Evolutionary conservation across 2,888 invertebrate genomes (phyloP), one percentile per base, ranked within the genome.

Genomic region (Tortricodes alternella): DNA sequence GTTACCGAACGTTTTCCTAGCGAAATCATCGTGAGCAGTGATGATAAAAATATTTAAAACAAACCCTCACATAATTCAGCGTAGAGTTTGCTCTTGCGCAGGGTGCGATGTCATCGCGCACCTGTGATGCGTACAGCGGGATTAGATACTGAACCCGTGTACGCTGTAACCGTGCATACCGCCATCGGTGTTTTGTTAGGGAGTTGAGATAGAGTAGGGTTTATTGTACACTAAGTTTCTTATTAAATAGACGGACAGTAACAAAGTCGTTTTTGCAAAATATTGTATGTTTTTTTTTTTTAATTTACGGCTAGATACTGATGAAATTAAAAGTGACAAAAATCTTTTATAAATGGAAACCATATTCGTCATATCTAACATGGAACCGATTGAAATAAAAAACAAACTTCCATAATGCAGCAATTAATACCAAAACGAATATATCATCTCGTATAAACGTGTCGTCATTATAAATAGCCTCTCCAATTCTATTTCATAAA

Each of bases 391-490:
- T 29, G 29, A 29, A 29, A 29, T 21, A 21, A 29, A 5, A 5
- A 5, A 0, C 0, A 8, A 3, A 0, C 7, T 6, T 8, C 8
- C 3, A 15, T 34, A 15, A 3, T 34, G 1, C 8, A 9, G 23
- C 48, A 48, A 37, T 48, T 35, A 48, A 18, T 19, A 43, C 32
- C 1, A 38, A 34, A 27, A 37, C 19, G 1, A 48, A 46, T 32
- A 48, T 13, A 9, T 46, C 27, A 35, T 41, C 34, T 3, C 9
- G 11, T 9, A 9, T 11, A 24, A 37, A 46, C n/a, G 43, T 39
- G 48, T 38, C 35, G 29, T 44, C 44, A 38, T 56, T 23, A 50
- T 56, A 41, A 44, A 44, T 41, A 34, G 48, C 48, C 34, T 16
- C 13, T 39, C 8, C 29, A 39, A 35, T 48, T 48, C 48, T 21